Conservation (phyloP, 2,113 vertebrate species). For the Oxygymnocypris stewartii region DNA sequence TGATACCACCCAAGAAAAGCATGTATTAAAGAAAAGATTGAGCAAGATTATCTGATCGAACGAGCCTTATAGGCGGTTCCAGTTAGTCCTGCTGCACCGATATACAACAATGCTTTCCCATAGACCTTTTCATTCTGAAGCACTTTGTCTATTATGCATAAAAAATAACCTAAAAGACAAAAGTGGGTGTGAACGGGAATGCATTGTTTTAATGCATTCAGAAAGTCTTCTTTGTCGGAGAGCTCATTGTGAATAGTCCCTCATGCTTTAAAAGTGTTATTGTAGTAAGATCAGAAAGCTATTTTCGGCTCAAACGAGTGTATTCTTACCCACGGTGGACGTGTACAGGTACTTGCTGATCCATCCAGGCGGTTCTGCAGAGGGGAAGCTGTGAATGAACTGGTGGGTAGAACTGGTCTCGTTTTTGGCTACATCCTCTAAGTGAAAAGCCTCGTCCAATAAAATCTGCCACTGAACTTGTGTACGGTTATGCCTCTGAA, state of each 20-base stretch:
- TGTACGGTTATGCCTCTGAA: slow-evolving; percentile 85
- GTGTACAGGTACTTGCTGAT: slow-evolving; percentile 82
- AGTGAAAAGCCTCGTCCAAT: slow-evolving; percentile 85
- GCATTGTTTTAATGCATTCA: background rate
- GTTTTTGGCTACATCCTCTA: slow-evolving; percentile 90
- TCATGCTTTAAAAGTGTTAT: background rate
- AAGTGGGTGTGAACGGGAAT: background rate
- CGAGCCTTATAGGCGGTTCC: background rate
- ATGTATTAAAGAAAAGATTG: background rate
- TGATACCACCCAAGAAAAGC: background rate
- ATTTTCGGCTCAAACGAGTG: background rate
- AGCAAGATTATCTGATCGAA: too few species aligned
- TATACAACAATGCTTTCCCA: background rate
- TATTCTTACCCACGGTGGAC: slow-evolving; percentile 83
- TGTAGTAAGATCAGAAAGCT: background rate
- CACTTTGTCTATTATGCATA: background rate
- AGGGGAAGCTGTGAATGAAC: slow-evolving; percentile 81
- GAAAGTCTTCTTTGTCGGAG: background rate
- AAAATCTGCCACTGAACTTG: slow-evolving; percentile 89
- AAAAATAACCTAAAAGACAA: background rate
- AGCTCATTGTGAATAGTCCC: background rate
- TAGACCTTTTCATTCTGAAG: too few species aligned
- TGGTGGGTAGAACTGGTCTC: slow-evolving; percentile 77
- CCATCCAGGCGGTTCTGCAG: slow-evolving; percentile 76
- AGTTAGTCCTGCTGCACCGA: background rate